phyloP scores from a whole-genome alignment of 1,140 invertebrate species.

The Mycetomoellerius zeteki region DNA sequence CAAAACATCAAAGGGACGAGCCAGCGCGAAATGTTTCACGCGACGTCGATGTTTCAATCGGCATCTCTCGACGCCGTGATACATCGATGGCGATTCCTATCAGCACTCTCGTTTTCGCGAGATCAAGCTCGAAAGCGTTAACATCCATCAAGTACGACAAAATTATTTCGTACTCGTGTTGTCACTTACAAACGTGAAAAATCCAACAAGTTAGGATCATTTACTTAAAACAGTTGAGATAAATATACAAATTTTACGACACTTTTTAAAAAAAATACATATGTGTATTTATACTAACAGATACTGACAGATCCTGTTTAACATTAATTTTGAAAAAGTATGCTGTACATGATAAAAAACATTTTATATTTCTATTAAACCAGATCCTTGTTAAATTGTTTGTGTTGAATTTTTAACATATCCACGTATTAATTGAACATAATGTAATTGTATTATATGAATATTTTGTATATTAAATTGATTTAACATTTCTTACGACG shows the following conservation, averaged over 20 bases:
- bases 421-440: too few species aligned
- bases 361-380: too few species aligned
- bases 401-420: too few species aligned
- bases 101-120: constrained; percentile 44
- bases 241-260: neutral
- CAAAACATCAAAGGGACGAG: constrained; percentile 57
- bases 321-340: neutral
- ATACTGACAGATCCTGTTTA: neutral
- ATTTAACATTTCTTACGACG: too few species aligned
- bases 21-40: constrained; percentile 49
- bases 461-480: too few species aligned
- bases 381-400: too few species aligned
- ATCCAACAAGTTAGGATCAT: neutral
- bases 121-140: constrained; percentile 3
- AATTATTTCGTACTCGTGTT: neutral
- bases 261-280: neutral
- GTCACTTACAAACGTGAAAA: neutral
- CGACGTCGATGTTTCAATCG: constrained; percentile 58
- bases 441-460: too few species aligned
- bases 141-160: constrained; percentile 9
- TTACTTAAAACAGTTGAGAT: neutral
- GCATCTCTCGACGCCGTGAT: constrained; percentile 49
- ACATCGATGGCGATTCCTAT: constrained; percentile 52
- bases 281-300: neutral
- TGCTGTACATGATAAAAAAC: too few species aligned